phyloP scores from a whole-genome alignment of 2,888 invertebrate species.

The Pimpla rufipes region DNA sequence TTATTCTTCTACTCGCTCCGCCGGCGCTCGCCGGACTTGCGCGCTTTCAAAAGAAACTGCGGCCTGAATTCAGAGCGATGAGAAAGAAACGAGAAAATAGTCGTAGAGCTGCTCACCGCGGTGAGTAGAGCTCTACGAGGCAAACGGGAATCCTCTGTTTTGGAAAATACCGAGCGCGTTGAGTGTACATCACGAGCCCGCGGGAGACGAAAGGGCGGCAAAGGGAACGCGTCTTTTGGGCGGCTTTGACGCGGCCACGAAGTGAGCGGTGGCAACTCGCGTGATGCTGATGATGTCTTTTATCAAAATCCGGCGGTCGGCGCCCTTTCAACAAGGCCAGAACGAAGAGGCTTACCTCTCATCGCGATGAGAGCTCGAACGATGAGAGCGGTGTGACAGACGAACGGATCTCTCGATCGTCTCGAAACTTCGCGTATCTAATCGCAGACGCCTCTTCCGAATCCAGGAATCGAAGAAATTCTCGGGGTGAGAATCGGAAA shows the following conservation, averaged over 20 bases:
- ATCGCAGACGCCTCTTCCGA: too few species aligned
- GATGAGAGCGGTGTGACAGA: too few species aligned
- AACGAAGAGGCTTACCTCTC: too few species aligned
- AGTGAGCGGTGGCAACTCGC: too few species aligned
- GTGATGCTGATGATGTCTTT: background rate
- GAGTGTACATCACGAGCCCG: background rate
- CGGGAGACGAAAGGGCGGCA: background rate
- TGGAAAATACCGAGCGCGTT: background rate
- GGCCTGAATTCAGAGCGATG: slow-evolving; percentile 32
- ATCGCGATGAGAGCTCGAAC: too few species aligned
- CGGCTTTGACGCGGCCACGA: too few species aligned
- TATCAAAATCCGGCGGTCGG: slow-evolving; percentile 19
- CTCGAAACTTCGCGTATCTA: too few species aligned
- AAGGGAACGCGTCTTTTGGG: background rate
- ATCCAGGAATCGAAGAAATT: background rate
- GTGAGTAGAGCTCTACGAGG: background rate
- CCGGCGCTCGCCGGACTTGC: background rate
- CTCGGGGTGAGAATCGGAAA: background rate
- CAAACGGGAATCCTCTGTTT: background rate
- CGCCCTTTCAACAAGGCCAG: too few species aligned
- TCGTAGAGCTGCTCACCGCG: background rate
- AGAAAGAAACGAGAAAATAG: background rate
- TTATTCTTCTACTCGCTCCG: slow-evolving; percentile 21
- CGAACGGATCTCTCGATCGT: too few species aligned
- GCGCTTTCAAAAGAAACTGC: background rate